Conservation (phyloP, 2,797 vertebrate genomes). For the Sciaenops ocellatus region DNA sequence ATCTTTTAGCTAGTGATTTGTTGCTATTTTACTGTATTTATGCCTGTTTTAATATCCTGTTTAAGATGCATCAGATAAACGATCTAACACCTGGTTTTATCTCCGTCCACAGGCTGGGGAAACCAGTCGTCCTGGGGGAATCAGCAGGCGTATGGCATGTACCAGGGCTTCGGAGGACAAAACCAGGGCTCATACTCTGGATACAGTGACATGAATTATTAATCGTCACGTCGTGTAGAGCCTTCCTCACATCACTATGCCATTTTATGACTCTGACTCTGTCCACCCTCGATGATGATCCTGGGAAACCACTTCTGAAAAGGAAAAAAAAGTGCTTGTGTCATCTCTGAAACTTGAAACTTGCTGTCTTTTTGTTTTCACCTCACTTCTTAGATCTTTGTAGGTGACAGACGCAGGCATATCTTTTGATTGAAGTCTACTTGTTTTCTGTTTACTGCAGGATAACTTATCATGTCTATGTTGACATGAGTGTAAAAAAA, state of each 20-base stretch:
- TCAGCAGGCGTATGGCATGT: slow-evolving; percentile 70
- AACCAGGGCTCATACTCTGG: slow-evolving; percentile 76
- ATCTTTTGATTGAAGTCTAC: slow-evolving; percentile 4
- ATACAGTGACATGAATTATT: slow-evolving; percentile 76
- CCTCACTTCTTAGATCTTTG: slow-evolving; percentile 17
- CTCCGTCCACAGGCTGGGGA: slow-evolving; percentile 74
- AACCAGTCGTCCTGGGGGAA: slow-evolving; percentile 75
- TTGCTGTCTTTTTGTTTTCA: slow-evolving; percentile 37
- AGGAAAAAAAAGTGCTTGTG: slow-evolving; percentile 16
- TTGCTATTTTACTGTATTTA: background rate
- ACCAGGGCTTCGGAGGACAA: slow-evolving; percentile 77
- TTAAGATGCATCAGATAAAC: background rate
- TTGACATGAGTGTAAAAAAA: slow-evolving; percentile 40
- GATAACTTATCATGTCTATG: slow-evolving; percentile 6
- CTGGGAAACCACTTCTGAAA: slow-evolving; percentile 18
- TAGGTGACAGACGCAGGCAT: slow-evolving; percentile 4
- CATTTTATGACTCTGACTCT: slow-evolving; percentile 17
- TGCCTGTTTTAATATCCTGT: background rate
- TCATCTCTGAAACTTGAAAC: slow-evolving; percentile 42
- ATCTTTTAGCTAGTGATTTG: background rate
- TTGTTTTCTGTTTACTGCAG: slow-evolving; percentile 23
- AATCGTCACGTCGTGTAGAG: slow-evolving; percentile 35
- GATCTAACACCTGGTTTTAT: slow-evolving; percentile 10
- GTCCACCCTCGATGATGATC: slow-evolving; percentile 7
- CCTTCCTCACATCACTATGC: slow-evolving; percentile 9